Base-by-base conservation (phyloP, 2,888 invertebrate species). In the Pherbina coryleti region DNA sequence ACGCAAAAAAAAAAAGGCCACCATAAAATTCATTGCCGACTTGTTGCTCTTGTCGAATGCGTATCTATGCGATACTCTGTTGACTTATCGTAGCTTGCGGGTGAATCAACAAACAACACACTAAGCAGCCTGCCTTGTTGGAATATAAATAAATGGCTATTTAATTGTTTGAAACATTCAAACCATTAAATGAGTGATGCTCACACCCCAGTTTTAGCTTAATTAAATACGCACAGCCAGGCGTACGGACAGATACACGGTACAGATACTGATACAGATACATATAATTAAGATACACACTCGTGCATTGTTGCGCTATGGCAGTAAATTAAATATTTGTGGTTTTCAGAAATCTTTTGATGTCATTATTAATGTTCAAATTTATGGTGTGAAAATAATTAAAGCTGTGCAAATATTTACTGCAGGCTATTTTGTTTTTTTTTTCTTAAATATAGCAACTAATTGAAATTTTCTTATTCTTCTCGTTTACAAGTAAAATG, bases 131-230 rank as follows among this genome's bases (percentile, higher is more conserved):
- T 37, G 66, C 79, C 60, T 75, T 60, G 77, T 76, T 78, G 73
- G 76, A 75, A 76, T 85, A 82, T 79, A 84, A 83, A 82, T 83
- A 83, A 86, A 86, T 86, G 87, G 86, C 86, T 84, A 85, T 87
- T 86, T 86, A 86, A 86, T 86, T 87, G 86, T 82, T 82, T 82
- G 72, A 77, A 75, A 82, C 72, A 57, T 73, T 57, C 67, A 67
- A 73, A 76, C 44, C 44, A 44, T 69, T 62, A 22, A 57, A 60
- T 57, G 53, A 77, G 57, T 66, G 55, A 55, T 28, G 67, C 75
- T 75, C 75, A 75, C 75, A 75, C 75, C 74, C 53, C 17, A 14
- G 51, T 67, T 37, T 19, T 34, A 53, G 44, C 67, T 22, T 76
- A 79, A 79, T 79, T 79, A 80, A 80, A 76, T 74, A 34, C 62